A percentile compares a stretch with the other conserved stretches of the same genome.
Conservation (phyloP, 2,113 vertebrate genomes). For the Phodopus roborovskii region DNA sequence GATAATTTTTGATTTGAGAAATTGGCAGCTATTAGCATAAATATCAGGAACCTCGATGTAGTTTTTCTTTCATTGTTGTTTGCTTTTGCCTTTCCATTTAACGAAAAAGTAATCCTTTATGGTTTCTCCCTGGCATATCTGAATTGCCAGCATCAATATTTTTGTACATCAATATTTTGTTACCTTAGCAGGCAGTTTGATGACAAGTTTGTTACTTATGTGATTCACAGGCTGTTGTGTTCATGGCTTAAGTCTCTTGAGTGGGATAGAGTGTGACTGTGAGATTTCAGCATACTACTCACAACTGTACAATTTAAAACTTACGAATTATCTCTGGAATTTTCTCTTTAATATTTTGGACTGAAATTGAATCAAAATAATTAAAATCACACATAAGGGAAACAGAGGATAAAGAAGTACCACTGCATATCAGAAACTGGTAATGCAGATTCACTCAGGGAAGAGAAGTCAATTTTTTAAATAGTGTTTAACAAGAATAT, state of each 20-base stretch:
- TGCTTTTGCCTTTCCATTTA: background rate
- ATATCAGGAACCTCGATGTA: background rate
- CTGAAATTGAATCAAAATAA: background rate
- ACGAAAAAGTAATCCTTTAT: background rate
- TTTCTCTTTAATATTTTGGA: background rate
- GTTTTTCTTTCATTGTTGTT: background rate
- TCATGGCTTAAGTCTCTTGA: background rate
- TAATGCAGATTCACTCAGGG: background rate
- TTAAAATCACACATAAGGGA: background rate
- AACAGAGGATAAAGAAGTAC: background rate
- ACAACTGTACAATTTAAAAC: background rate
- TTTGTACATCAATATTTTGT: background rate
- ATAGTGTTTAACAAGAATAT: conserved; percentile 7
- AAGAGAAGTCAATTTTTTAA: conserved; percentile 41
- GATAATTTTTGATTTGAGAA: background rate
- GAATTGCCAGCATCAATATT: background rate
- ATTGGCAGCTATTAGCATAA: background rate
- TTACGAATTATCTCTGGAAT: background rate
- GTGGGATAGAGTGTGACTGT: background rate
- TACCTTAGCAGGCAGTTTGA: background rate
- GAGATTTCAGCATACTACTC: background rate
- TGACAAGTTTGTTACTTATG: background rate
- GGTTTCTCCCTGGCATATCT: background rate
- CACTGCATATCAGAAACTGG: background rate
- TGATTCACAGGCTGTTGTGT: background rate